Evolutionary conservation across 2,113 vertebrate genomes (phyloP), one percentile per base, ranked within the genome.

Genomic region (Xiphophorus couchianus): DNA sequence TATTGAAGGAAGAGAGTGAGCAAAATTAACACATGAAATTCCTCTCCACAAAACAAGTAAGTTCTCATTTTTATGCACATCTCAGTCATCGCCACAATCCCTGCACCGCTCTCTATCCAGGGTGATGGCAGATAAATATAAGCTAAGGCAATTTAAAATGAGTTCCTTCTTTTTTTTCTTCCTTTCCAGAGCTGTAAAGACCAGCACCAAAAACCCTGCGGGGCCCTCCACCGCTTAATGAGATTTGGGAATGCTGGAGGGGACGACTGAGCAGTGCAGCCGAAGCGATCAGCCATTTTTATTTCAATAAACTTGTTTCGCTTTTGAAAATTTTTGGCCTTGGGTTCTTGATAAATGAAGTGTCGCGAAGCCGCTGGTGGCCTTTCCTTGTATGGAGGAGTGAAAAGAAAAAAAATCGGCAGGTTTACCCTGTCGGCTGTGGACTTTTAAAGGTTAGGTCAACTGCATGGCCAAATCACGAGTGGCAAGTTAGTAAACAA

Each of bases 291-390:
- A 10, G 62, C 77, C 71, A 73, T 67, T 82, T 87, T 74, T 51
- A 64, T 77, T 83, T 79, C 68, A 91, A 89, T 80, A 84, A 80
- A 83, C 71, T 67, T 66, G 35, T 69, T 73, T 77, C 6, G 27
- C 71, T 66, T 81, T 83, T 74, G 27, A 79, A 79, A 51, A 42
- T 81, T 78, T 28, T 83, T 77, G 62, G 84, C 76, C 82, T 69
- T 74, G 74, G 78, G 81, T 87, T 81, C 51, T 75, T 84, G 83
- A 89, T 81, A 76, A 87, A 89, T 89, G 39, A 82, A 77, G 86
- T 81, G 86, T 68, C 51, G 61, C 75, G 76, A 37, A 31, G 78
- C 73, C 3, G 33, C 69, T 58, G 80, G 82, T 81, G 77, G 71
- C 28, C 66, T 80, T 87, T 88, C 69, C 51, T 58, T 82, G 81